phyloP scores from a whole-genome alignment of 2,888 invertebrate genomes.

The Flexamia atlantica region DNA sequence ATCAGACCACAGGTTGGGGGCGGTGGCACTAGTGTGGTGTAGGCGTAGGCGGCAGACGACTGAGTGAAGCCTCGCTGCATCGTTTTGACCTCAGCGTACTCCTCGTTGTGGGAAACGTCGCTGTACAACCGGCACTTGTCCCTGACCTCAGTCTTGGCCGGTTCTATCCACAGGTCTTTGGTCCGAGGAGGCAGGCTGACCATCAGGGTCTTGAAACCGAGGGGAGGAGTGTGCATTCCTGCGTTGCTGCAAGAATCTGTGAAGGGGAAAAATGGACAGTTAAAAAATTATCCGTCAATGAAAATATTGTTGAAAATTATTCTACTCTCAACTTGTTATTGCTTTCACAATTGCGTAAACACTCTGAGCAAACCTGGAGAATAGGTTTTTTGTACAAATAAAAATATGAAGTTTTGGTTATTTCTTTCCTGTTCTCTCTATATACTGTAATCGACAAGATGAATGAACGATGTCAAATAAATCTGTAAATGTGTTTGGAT shows the following conservation, averaged over 20 bases:
- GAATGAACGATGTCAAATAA: no score
- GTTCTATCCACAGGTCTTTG: slow-evolving; percentile 79
- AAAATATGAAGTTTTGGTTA: no score
- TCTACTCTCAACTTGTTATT: no score
- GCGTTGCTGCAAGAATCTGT: slow-evolving; percentile 79
- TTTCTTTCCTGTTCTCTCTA: no score
- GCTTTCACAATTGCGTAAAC: no score
- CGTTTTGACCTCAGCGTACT: slow-evolving; percentile 80
- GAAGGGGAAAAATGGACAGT: no score
- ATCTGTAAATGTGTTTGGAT: no score
- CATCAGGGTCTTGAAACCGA: slow-evolving; percentile 78
- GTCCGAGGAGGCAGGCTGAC: slow-evolving; percentile 78
- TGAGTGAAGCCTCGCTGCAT: slow-evolving; percentile 76
- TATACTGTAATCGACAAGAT: no score
- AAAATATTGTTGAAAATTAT: no score
- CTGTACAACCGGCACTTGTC: slow-evolving; percentile 45
- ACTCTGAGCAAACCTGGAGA: no score
- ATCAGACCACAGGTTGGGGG: neutral
- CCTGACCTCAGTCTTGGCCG: slow-evolving; percentile 72
- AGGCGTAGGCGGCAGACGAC: slow-evolving; percentile 92
- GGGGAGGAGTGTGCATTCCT: slow-evolving; percentile 81
- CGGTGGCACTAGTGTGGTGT: slow-evolving; percentile 85
- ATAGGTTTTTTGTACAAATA: no score
- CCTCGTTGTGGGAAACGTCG: slow-evolving; percentile 74
- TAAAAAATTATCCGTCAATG: neutral